Evolutionary conservation across 2,888 invertebrate species (phyloP).

Genomic region (Andrena hattorfiana): DNA sequence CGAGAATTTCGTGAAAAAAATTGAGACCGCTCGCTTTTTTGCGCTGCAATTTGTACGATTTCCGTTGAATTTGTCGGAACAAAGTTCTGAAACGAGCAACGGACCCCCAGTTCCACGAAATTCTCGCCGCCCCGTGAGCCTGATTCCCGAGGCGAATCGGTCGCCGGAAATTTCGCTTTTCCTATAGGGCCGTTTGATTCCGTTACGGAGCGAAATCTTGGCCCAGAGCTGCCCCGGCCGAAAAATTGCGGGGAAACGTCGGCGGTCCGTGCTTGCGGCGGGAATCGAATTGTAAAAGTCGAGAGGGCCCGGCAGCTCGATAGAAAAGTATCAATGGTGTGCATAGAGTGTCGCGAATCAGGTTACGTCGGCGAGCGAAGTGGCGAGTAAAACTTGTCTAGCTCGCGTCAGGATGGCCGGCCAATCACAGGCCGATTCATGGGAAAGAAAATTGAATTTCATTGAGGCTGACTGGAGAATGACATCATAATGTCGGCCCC

Average conservation of each 20-base stretch:
- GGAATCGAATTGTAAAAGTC: slow-evolving; percentile 67
- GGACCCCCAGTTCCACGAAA: background rate
- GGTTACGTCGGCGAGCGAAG: slow-evolving; percentile 57
- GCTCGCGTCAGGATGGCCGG: slow-evolving; percentile 41
- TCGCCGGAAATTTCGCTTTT: slow-evolving; percentile 43
- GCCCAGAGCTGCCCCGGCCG: background rate
- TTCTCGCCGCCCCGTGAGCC: background rate
- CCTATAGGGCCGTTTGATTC: slow-evolving; percentile 33
- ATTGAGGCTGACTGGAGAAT: slow-evolving; percentile 50
- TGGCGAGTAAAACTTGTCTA: slow-evolving; percentile 67
- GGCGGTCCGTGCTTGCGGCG: slow-evolving; percentile 29
- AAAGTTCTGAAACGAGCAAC: background rate
- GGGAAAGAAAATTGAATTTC: slow-evolving; percentile 77
- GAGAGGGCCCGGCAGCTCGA: slow-evolving; percentile 40
- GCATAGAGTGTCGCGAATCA: slow-evolving; percentile 71
- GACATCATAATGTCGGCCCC: slow-evolving; percentile 52
- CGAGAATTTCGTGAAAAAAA: background rate
- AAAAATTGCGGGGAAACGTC: slow-evolving; percentile 38
- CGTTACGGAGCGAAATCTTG: slow-evolving; percentile 30
- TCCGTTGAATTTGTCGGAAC: background rate
- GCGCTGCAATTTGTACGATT: background rate
- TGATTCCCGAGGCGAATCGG: background rate
- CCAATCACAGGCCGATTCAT: slow-evolving; percentile 79
- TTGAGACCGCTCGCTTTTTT: background rate
- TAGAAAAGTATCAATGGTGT: slow-evolving; percentile 63